Base-by-base conservation (phyloP, 2,113 vertebrate genomes). In the Leptocoma aspasia region DNA sequence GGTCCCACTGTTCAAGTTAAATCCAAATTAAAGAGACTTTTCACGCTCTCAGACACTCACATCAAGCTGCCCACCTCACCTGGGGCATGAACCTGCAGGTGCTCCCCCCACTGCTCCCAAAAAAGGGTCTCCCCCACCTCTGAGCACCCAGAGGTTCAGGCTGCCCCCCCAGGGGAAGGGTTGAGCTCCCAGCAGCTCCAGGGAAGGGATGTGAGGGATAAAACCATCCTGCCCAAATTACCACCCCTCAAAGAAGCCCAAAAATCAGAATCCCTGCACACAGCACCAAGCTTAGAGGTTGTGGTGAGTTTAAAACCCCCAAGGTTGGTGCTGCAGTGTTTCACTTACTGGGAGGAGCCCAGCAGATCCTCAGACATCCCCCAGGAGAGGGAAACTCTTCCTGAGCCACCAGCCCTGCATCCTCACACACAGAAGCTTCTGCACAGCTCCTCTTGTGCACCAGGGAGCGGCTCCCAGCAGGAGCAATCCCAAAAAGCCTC, bases 401-500 rank as follows among this genome's bases (percentile, higher is more conserved):
- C 4, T 3, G 12, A 47, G 50, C 9, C 3, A 0, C 21, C 23
- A 14, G 30, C 11, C 57, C 13, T 0, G 5, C 30, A 5, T 9
- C 18, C 16, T 50, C 33, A 7, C 31, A 1, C 0, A 0, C 6
- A 23, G 30, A 2, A 18, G 0, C 18, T 9, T 2, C 53, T 6
- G 3, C 20, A 5, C 7, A 0, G 2, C 4, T 19, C 4, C 11
- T 23, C 66, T 2, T 1, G 5, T 0, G 3, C 0, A 0, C 4
- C 4, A 45, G 7, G 15, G 13, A 56, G 1, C 8, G 7, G 0
- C 6, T 13, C 35, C 22, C 35, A 7, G 3, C 26, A 12, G 27
- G 1, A 27, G 1, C 41, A 33, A 5, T 0, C 28, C 15, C 12
- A 9, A 23, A 1, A 0, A 2, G 0, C 2, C 1, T 1, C 0